phyloP scores from a whole-genome alignment of 2,113 vertebrate species.

The Ahaetulla prasina region DNA sequence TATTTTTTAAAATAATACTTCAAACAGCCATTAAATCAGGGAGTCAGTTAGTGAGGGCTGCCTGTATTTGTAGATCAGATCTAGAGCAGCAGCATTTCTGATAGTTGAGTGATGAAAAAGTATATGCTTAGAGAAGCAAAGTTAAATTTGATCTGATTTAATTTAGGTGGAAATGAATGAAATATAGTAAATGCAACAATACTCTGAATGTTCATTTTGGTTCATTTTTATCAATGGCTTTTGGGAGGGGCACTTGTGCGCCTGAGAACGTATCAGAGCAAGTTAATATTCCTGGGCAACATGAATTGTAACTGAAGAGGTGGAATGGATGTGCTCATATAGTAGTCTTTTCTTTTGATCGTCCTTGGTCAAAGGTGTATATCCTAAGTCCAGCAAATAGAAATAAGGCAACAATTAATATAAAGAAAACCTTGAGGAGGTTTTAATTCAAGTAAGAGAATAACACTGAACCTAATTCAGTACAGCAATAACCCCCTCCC shows the following conservation, averaged over 20 bases:
- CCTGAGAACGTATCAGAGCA: background rate
- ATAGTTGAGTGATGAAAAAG: background rate
- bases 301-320: background rate
- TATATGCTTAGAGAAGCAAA: background rate
- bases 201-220: background rate
- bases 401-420: background rate
- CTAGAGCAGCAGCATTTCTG: background rate
- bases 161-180: background rate
- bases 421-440: background rate
- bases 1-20: background rate
- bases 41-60: background rate
- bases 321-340: background rate
- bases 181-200: background rate
- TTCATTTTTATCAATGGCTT: background rate
- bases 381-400: background rate
- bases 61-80: background rate
- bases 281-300: background rate
- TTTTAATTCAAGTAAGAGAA: background rate
- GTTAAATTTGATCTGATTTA: background rate
- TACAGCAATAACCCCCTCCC: background rate
- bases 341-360: background rate
- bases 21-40: background rate
- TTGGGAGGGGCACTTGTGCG: background rate
- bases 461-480: too few species aligned
- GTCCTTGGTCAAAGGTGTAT: background rate